phyloP scores from a whole-genome alignment of 1,140 invertebrate species.

The Bombus fervidus region DNA sequence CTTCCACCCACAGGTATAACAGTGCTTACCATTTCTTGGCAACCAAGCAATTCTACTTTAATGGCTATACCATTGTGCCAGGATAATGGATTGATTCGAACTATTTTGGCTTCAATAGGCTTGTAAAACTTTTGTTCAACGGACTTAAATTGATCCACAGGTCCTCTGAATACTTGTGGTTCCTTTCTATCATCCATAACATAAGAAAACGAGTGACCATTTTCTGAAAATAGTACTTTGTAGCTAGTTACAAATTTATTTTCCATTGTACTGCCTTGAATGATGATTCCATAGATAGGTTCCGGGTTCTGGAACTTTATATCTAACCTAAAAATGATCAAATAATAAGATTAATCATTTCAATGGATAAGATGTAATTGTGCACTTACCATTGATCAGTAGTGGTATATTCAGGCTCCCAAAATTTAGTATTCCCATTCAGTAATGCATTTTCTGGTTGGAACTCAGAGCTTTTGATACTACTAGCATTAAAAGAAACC shows the following conservation, averaged over 20 bases:
- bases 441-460: constrained; percentile 82
- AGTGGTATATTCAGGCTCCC: constrained; percentile 83
- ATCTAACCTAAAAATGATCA: constrained; percentile 81
- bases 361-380: neutral
- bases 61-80: constrained; percentile 90
- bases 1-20: constrained; percentile 32
- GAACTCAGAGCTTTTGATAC: constrained; percentile 79
- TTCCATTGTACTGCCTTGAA: constrained; percentile 86
- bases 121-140: constrained; percentile 86
- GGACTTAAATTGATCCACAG: constrained; percentile 84
- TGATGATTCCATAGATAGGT: constrained; percentile 88
- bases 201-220: constrained; percentile 84
- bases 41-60: constrained; percentile 89
- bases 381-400: constrained; percentile 56
- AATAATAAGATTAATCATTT: neutral
- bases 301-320: constrained; percentile 85
- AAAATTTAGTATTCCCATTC: constrained; percentile 78
- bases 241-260: constrained; percentile 90
- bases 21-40: constrained; percentile 78
- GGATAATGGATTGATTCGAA: constrained; percentile 88
- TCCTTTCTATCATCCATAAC: constrained; percentile 77
- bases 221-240: constrained; percentile 87
- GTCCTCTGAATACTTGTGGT: constrained; percentile 88
- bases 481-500: constrained; percentile 85
- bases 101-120: constrained; percentile 88